Base-by-base conservation (phyloP, 2,113 vertebrate genomes). In the Aspidoscelis tigris region DNA sequence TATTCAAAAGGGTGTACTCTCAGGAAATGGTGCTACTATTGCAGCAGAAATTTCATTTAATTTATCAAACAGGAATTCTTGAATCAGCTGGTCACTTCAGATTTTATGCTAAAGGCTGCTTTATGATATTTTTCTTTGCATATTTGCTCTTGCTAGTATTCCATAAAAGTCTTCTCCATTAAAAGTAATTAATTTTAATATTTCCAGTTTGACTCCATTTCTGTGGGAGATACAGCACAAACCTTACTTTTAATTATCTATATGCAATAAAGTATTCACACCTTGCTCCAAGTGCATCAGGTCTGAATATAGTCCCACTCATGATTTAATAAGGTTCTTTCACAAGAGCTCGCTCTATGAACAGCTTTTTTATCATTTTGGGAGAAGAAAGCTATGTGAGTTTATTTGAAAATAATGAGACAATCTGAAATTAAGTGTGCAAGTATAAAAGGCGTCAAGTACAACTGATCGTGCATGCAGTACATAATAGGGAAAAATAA, bases 201-300 rank as follows among this genome's bases (percentile, higher is more conserved):
- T 61, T 88, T 72, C 78, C 10, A 80, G 78, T 87, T 75, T 86
- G 53, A 72, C 79, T 61, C 82, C 53, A 50, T 75, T 66, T 83
- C 24, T 76, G 79, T 69, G 89, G 84, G 90, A 87, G 84, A 89
- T 90, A 89, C 82, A 77, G 75, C 87, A 81, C 72, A 69, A 86
- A 75, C 24, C 33, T 43, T 41, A 87, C 84, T 72, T 83, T 90
- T 90, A 91, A 90, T 92, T 76, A 92, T 81, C 90, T 89, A 84
- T 86, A 86, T 82, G 79, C 89, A 90, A 87, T 91, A 89, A 89
- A 88, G 80, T 76, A 88, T 87, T 87, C 88, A 86, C 79, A 83
- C 7, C 33, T 80, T 0, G 3, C 82, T 78, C 73, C 75, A 87
- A 78, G 86, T 70, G 78, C 88, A 69, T 70, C 80, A 81, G 84